Evolutionary conservation across 2,797 vertebrate genomes (phyloP).

Genomic region (Gorsachius magnificus): DNA sequence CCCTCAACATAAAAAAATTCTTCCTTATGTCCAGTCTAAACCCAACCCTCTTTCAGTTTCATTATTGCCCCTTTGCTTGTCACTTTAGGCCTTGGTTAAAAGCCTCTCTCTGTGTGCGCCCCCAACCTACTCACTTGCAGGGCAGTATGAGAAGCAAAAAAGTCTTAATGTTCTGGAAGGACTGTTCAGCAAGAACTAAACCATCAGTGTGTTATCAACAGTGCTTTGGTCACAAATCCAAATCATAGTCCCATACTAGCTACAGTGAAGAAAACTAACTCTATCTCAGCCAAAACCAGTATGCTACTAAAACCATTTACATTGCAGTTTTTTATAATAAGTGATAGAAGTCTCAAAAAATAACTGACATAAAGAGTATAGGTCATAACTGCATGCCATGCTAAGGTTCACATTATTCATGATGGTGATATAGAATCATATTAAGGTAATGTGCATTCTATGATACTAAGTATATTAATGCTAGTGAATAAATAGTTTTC

Average conservation of each 20-base stretch:
- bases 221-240: neutral
- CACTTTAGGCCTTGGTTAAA: neutral
- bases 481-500: neutral
- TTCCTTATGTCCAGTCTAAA: neutral
- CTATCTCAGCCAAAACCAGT: neutral
- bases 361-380: neutral
- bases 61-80: neutral
- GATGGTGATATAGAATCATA: neutral
- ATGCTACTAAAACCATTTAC: neutral
- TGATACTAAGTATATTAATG: neutral
- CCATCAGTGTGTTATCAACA: neutral
- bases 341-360: neutral
- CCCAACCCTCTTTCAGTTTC: neutral
- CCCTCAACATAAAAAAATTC: neutral
- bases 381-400: neutral
- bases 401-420: neutral
- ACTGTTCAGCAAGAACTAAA: neutral
- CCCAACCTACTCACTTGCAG: neutral
- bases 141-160: neutral
- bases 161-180: neutral
- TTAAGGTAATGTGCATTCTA: neutral
- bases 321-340: neutral
- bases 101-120: neutral
- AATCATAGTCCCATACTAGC: neutral
- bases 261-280: neutral